Conservation (phyloP, 1,140 invertebrate species). For the Neodiprion fabricii region DNA sequence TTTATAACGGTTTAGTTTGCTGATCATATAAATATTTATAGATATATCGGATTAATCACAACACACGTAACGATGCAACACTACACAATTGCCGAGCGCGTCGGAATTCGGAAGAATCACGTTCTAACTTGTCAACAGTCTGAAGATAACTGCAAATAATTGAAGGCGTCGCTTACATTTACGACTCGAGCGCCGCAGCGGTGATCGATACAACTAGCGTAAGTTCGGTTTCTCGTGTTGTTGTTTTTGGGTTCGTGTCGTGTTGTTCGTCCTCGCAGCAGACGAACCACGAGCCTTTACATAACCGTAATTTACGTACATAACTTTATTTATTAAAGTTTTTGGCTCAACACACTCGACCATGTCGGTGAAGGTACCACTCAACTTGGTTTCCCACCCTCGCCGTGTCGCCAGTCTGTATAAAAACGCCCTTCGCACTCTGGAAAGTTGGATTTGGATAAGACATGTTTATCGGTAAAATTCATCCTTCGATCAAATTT, state of each 20-base stretch:
- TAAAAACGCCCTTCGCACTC: conserved; percentile 68
- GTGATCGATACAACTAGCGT: too few relatives aligned
- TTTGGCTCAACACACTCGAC: background rate
- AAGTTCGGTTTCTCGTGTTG: too few relatives aligned
- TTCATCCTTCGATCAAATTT: background rate
- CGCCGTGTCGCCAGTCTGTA: conserved; percentile 77
- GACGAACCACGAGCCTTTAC: background rate
- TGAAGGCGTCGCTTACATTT: too few relatives aligned
- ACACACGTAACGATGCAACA: too few relatives aligned
- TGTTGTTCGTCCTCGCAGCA: background rate
- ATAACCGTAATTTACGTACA: background rate
- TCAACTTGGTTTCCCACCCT: conserved; percentile 65
- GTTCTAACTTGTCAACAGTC: too few relatives aligned
- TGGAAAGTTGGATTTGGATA: conserved; percentile 61
- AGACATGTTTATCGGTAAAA: background rate
- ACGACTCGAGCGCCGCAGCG: too few relatives aligned
- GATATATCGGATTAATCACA: too few relatives aligned
- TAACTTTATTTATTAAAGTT: background rate
- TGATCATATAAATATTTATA: too few relatives aligned
- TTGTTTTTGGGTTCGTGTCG: background rate
- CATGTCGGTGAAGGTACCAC: conserved; percentile 35
- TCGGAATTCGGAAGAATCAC: too few relatives aligned
- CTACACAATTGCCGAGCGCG: too few relatives aligned
- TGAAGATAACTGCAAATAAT: too few relatives aligned
- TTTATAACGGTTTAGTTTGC: too few relatives aligned